Conservation (phyloP, 2,888 invertebrate genomes). For the Leucophora obtusa region DNA sequence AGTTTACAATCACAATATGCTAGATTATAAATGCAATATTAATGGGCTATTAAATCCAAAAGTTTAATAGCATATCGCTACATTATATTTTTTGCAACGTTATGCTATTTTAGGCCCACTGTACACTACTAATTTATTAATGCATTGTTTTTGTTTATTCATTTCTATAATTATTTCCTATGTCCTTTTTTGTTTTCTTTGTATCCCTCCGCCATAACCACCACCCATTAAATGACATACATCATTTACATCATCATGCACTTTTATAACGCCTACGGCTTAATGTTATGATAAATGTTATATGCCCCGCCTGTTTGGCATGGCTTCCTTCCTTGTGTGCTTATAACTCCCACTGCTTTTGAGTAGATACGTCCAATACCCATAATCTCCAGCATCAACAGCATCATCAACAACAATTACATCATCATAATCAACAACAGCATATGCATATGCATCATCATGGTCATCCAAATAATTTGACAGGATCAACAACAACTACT, state of each 20-base stretch:
- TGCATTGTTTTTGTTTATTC: constrained; percentile 11
- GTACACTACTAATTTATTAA: constrained; percentile 3
- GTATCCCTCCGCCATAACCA: neutral
- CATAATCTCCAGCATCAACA: constrained; percentile 69
- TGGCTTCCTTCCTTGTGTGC: neutral
- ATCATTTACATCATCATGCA: constrained; percentile 28
- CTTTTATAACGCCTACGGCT: constrained; percentile 44
- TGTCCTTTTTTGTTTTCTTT: neutral
- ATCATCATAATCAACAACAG: constrained; percentile 62
- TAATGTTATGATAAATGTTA: constrained; percentile 26
- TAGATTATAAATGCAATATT: no score
- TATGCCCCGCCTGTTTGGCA: constrained; percentile 2
- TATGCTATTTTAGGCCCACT: neutral
- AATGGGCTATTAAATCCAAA: no score
- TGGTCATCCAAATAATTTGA: constrained; percentile 63
- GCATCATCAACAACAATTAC: constrained; percentile 70
- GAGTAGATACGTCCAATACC: constrained; percentile 54
- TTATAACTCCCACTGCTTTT: neutral
- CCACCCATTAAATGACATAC: neutral
- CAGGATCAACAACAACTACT: constrained; percentile 63
- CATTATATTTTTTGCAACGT: no score
- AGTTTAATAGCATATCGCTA: no score
- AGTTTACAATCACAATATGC: no score
- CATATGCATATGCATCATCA: constrained; percentile 65
- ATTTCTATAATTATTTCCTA: constrained; percentile 7